Evolutionary conservation across 2,888 invertebrate genomes (phyloP).

Genomic region (Pachycephus smyrnensis): DNA sequence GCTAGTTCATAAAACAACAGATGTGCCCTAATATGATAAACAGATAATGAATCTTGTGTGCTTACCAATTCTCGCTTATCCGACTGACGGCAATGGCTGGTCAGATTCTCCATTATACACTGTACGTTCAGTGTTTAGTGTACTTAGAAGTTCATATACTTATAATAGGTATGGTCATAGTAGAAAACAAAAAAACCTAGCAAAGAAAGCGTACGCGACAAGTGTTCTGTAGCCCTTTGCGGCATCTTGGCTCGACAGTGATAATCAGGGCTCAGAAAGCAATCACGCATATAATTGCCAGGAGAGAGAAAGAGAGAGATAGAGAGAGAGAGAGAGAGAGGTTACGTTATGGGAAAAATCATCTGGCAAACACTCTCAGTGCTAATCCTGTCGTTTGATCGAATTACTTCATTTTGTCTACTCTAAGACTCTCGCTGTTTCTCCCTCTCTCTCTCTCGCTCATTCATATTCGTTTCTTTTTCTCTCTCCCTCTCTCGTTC

Average conservation of each 20-base stretch:
- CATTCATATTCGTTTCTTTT: not conserved
- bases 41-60: conserved; percentile 36
- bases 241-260: conserved; percentile 13
- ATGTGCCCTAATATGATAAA: conserved; percentile 42
- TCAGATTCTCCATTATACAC: not conserved
- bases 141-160: not conserved
- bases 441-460: conserved; percentile 14
- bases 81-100: conserved; percentile 1
- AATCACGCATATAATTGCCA: conserved; percentile 51
- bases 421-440: not conserved
- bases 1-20: conserved; percentile 39
- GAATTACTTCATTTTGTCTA: not conserved
- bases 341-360: conserved; percentile 42
- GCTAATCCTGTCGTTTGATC: conserved; percentile 43
- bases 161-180: not conserved
- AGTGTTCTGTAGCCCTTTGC: not conserved
- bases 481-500: conserved; percentile 8
- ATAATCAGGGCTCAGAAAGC: conserved; percentile 46
- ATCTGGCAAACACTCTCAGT: conserved; percentile 51
- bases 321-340: not conserved
- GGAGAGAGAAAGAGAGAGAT: conserved; percentile 28
- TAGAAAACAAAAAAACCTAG: not conserved
- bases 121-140: not conserved
- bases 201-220: not conserved
- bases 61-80: conserved; percentile 38